phyloP scores from a whole-genome alignment of 2,113 vertebrate genomes.

The Menura novaehollandiae region DNA sequence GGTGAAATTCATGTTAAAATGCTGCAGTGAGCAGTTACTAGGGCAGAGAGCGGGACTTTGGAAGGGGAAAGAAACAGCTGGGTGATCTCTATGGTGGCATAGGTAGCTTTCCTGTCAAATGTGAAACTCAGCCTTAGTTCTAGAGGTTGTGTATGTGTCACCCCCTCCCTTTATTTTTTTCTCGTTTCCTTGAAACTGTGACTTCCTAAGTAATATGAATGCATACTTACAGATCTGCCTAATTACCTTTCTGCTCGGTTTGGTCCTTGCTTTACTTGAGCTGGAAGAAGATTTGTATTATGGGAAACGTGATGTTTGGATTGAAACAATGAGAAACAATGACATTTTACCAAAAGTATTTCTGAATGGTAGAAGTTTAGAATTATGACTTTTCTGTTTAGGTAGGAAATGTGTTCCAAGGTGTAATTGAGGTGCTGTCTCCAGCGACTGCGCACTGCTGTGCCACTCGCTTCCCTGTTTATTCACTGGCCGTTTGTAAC shows the following conservation, averaged over 20 bases:
- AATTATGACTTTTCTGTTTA: neutral
- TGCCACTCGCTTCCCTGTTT: neutral
- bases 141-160: neutral
- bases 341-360: neutral
- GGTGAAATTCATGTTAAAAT: neutral
- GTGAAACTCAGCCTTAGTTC: neutral
- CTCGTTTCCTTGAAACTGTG: neutral
- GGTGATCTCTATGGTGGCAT: neutral
- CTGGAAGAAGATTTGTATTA: neutral
- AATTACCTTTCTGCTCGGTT: neutral
- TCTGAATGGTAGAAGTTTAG: neutral
- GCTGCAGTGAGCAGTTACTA: neutral
- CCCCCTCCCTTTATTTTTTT: accelerated
- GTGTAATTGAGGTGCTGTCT: neutral
- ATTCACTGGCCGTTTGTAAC: neutral
- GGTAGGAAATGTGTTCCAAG: neutral
- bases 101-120: neutral
- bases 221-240: neutral
- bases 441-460: neutral
- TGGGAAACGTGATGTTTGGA: neutral
- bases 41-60: neutral
- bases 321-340: neutral
- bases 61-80: neutral
- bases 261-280: neutral
- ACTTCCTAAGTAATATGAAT: neutral